A percentile compares a stretch with the other conserved stretches of the same genome.
phyloP scores from a whole-genome alignment of 1,140 invertebrate species.

The Ganaspis sp. region DNA sequence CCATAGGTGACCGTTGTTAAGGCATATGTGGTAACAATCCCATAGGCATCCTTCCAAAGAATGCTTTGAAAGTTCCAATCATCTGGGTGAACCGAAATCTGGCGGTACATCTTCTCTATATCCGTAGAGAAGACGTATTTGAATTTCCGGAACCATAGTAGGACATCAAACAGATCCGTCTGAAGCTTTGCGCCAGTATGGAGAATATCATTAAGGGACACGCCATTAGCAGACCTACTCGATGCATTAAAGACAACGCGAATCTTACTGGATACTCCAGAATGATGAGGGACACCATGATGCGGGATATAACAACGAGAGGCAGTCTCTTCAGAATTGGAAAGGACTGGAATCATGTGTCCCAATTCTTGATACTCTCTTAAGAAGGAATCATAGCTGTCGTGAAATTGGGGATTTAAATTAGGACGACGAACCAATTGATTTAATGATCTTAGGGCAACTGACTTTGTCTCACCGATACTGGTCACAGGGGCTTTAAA shows the following conservation, averaged over 20 bases:
- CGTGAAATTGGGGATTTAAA: no score
- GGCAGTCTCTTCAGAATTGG: no score
- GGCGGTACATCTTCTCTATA: not conserved
- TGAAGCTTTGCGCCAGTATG: constrained; percentile 48
- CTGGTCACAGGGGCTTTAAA: no score
- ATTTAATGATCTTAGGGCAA: no score
- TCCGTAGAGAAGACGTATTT: not conserved
- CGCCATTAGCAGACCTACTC: constrained; percentile 41
- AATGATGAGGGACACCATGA: constrained; percentile 44
- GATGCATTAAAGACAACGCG: constrained; percentile 62
- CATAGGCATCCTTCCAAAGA: not conserved
- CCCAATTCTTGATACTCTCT: no score
- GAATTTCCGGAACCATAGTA: not conserved
- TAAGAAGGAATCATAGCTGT: no score
- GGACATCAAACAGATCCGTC: not conserved
- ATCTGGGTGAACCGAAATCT: no score
- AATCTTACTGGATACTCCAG: constrained; percentile 50
- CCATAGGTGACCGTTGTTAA: no score
- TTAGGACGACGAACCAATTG: no score
- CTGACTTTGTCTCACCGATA: no score
- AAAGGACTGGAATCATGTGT: no score
- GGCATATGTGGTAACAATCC: not conserved
- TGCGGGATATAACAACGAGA: constrained; percentile 56
- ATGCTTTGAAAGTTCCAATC: not conserved
- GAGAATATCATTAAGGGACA: constrained; percentile 61